Base-by-base conservation (phyloP, 2,888 invertebrate genomes). In the Nemotelus pantherinus region DNA sequence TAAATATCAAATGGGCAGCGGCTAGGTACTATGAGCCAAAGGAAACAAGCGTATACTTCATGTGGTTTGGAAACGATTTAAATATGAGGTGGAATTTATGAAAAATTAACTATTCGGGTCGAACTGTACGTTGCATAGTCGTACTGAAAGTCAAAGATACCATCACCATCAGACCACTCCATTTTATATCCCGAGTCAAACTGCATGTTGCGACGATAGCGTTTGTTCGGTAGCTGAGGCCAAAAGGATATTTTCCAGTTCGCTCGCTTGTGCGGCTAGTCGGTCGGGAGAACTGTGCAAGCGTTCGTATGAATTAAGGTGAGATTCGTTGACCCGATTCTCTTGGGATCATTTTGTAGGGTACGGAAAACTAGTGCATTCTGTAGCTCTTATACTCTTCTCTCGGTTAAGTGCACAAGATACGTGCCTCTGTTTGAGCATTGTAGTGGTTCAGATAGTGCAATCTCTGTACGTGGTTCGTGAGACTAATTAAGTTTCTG, bases 91-190 rank as follows among this genome's bases (percentile, higher is more conserved):
- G 45, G 39, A 60, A 58, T 70, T 70, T 55, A 70, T 70, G 70
- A 70, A 55, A 70, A 70, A 70, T 70, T 70, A 53, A 70, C 70
- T 70, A 70, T 70, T 55, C 70, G 55, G 4, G 70, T 25, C 70
- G 41, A 4, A n/a, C 41, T 44, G 44, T 25, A 25, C 25, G 25
- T 9, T 44, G 65, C 25, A 6, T 60, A 25, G 5, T 25, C 60
- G n/a, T 10, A 44, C 10, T 43, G 60, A 7, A 39, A 60, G 60
- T 41, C 39, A 60, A 60, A 60, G 60, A 3, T 39, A 50, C 50
- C 9, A 25, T 25, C 25, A 25, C 25, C 25, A 25, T 1, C 25
- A 25, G 25, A 25, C 25, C 25, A 25, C 25, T 25, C 25, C 25
- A 25, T 25, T 25, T 25, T 25, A 25, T 25, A 25, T 25, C 25